A percentile compares a stretch with the other conserved stretches of the same genome.
phyloP scores from a whole-genome alignment of 2,113 vertebrate species.

The Garra rufa region DNA sequence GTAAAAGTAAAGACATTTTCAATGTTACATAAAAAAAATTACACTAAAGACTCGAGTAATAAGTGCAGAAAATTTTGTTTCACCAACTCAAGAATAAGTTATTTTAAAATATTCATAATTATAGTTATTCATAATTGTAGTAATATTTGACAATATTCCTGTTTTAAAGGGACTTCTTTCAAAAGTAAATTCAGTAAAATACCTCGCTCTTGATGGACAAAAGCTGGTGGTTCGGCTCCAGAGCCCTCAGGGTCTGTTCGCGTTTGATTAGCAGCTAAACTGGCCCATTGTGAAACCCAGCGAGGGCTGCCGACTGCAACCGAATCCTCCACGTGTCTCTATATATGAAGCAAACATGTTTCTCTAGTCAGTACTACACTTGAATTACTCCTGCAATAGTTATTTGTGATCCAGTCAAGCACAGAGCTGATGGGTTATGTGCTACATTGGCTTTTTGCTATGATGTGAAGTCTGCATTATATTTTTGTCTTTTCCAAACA shows the following conservation, averaged over 20 bases:
- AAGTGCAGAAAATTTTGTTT: neutral
- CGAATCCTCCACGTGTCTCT: slow-evolving; percentile 77
- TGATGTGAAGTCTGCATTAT: neutral
- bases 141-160: neutral
- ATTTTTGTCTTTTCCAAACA: neutral
- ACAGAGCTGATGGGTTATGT: neutral
- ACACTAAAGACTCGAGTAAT: neutral
- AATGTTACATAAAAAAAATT: neutral
- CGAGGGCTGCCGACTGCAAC: slow-evolving; percentile 78
- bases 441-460: neutral
- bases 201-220: slow-evolving; percentile 88
- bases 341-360: slow-evolving; percentile 30
- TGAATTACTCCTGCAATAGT: neutral
- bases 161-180: neutral
- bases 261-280: slow-evolving; percentile 92
- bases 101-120: too few species aligned
- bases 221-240: slow-evolving; percentile 79
- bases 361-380: slow-evolving; percentile 32
- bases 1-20: neutral
- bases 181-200: neutral
- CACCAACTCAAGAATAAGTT: too few species aligned
- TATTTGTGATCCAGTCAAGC: neutral
- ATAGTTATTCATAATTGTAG: neutral
- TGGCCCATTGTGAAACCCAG: slow-evolving; percentile 98
- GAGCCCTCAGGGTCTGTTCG: slow-evolving; percentile 89